Evolutionary conservation across 2,113 vertebrate species (phyloP).

Genomic region (Apteryx mantelli): DNA sequence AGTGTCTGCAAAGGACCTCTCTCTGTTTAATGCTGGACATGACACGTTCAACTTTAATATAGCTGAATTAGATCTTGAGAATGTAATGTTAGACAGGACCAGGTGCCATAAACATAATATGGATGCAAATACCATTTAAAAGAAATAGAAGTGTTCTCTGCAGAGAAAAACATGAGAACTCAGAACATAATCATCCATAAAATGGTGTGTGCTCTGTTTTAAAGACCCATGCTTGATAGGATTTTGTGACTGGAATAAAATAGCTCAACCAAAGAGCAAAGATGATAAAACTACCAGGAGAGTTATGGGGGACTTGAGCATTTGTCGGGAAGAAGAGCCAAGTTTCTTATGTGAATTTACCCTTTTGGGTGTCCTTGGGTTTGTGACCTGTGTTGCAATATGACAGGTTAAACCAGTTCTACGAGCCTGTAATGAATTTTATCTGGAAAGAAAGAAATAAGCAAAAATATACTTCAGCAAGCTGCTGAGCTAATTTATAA

Average conservation of each 20-base stretch:
- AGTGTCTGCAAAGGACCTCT: background rate
- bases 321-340: background rate
- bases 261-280: background rate
- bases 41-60: background rate
- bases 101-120: rapidly evolving
- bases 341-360: background rate
- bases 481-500: background rate
- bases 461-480: background rate
- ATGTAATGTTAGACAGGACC: background rate
- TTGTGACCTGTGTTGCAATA: background rate
- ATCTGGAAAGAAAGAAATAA: background rate
- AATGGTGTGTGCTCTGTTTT: background rate
- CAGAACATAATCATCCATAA: background rate
- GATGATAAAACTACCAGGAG: background rate
- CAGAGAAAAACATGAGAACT: rapidly evolving
- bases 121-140: background rate
- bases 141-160: background rate
- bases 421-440: background rate
- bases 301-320: background rate
- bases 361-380: background rate
- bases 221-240: background rate
- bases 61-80: background rate
- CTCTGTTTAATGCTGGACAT: background rate
- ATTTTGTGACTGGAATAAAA: conserved; percentile 13
- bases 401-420: background rate